Evolutionary conservation across 1,140 invertebrate species (phyloP).

Genomic region (Conus betulinus): DNA sequence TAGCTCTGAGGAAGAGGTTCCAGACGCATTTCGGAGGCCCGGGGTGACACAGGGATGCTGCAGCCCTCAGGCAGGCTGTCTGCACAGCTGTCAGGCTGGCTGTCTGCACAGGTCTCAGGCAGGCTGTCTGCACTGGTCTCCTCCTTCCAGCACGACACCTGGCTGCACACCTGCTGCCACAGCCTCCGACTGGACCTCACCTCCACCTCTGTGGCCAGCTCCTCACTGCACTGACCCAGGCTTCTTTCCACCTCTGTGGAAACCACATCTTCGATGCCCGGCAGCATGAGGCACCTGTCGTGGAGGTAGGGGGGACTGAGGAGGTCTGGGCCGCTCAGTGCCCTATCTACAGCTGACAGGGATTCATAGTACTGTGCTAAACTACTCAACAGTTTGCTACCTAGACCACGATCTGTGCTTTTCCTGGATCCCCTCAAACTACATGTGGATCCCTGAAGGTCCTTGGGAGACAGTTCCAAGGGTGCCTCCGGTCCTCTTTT

Average conservation of each 20-base stretch:
- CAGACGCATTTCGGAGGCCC: background rate
- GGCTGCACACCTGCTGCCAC: background rate
- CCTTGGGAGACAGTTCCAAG: background rate
- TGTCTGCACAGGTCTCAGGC: background rate
- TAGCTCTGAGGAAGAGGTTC: too few relatives aligned
- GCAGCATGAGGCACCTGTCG: background rate
- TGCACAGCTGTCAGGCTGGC: background rate
- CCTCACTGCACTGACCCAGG: background rate
- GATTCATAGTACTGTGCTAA: conserved; percentile 55
- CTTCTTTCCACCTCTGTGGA: conserved; percentile 27
- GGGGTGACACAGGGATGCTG: background rate
- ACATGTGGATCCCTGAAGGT: background rate
- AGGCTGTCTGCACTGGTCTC: background rate
- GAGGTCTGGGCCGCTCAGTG: conserved; percentile 11
- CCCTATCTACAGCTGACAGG: conserved; percentile 45
- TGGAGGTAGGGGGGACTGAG: background rate
- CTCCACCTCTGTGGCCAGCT: background rate
- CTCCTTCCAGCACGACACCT: conserved; percentile 6
- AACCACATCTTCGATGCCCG: conserved; percentile 14
- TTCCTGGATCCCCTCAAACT: conserved; percentile 11
- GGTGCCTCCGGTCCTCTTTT: background rate
- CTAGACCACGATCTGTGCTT: background rate
- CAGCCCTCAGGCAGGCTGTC: conserved; percentile 9
- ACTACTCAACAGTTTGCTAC: conserved; percentile 21
- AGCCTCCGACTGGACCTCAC: conserved; percentile 20